Percentiles rank a stretch among this genome's conserved stretches.
Evolutionary conservation across 2,888 invertebrate species (phyloP).

Genomic region (Rhagium mordax): DNA sequence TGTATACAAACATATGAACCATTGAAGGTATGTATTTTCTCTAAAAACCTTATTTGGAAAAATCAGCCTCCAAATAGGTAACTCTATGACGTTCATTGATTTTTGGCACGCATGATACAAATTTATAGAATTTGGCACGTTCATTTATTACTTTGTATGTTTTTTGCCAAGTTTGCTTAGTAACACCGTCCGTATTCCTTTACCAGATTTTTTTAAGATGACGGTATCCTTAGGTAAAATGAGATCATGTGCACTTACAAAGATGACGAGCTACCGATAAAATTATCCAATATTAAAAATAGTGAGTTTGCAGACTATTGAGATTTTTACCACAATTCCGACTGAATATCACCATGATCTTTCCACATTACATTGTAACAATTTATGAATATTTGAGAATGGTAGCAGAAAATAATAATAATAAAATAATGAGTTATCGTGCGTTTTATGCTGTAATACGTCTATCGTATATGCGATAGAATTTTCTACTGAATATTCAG

Average conservation of each 20-base stretch:
- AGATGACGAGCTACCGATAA: background rate
- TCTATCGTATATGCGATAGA: too few relatives aligned
- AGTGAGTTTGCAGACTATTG: too few relatives aligned
- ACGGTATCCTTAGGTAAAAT: background rate
- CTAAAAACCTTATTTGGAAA: background rate
- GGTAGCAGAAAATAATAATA: too few relatives aligned
- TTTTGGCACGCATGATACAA: background rate
- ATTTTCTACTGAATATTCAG: too few relatives aligned
- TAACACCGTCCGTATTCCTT: background rate
- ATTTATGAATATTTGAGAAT: too few relatives aligned
- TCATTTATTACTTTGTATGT: background rate
- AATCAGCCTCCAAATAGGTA: background rate
- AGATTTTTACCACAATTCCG: too few relatives aligned
- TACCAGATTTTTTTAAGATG: background rate
- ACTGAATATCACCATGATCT: too few relatives aligned
- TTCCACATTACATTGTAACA: too few relatives aligned
- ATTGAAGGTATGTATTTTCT: background rate
- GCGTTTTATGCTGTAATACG: too few relatives aligned
- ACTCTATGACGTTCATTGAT: background rate
- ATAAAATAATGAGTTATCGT: too few relatives aligned
- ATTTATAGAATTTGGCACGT: background rate
- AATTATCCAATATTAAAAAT: background rate
- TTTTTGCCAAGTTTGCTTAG: background rate
- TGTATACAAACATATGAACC: background rate
- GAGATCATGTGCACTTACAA: background rate